Evolutionary conservation across 2,888 invertebrate species (phyloP).

Genomic region (Mesorhabditis spiculigera): DNA sequence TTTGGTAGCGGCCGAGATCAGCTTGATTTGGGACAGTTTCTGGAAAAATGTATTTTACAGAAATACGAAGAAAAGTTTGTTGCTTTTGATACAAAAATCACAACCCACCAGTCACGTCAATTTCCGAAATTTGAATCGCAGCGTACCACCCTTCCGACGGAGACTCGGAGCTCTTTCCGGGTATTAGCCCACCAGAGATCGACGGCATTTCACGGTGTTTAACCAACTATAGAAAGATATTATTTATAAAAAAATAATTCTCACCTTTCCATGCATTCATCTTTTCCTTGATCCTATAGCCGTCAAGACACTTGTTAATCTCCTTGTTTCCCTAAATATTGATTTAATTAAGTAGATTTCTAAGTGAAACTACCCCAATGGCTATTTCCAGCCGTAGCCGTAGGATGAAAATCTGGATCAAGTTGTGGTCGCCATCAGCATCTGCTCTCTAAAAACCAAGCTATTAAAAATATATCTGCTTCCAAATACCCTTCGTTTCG

Average conservation of each 20-base stretch:
- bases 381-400: not conserved
- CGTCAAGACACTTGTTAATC: not conserved
- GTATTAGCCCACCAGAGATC: not conserved
- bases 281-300: not conserved
- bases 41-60: not conserved
- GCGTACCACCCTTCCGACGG: not conserved
- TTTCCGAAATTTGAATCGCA: constrained; percentile 3
- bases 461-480: too few relatives aligned
- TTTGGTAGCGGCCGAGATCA: not conserved
- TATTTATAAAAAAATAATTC: not conserved
- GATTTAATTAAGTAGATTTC: too few relatives aligned
- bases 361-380: not conserved
- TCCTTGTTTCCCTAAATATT: not conserved
- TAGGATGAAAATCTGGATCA: not conserved
- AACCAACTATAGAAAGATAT: not conserved
- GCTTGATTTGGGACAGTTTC: constrained; percentile 4
- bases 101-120: not conserved
- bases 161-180: constrained; percentile 6
- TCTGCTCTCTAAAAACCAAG: too few relatives aligned
- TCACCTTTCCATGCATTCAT: not conserved
- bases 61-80: not conserved
- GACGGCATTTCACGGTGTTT: not conserved
- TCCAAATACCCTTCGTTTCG: too few relatives aligned
- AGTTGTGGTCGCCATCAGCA: not conserved
- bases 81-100: too few relatives aligned